Evolutionary conservation across 2,888 invertebrate species (phyloP).

Genomic region (Linhomoeus sp.): DNA sequence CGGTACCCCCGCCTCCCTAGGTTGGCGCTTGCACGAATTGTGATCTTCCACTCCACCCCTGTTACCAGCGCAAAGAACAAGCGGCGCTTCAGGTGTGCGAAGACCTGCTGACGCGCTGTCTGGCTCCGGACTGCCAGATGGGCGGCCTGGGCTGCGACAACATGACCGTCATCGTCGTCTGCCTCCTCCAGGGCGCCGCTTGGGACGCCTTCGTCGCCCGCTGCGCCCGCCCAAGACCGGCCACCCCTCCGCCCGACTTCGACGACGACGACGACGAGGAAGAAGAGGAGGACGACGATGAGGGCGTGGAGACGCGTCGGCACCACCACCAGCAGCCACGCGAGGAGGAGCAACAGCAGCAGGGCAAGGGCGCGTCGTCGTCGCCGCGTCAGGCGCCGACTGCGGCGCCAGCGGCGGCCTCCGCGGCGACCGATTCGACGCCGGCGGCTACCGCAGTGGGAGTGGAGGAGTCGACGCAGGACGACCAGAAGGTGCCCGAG

Average conservation of each 20-base stretch:
- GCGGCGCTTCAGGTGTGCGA: conserved; percentile 69
- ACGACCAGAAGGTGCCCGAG: neutral
- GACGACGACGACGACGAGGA: neutral
- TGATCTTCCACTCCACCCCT: no score
- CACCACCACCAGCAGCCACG: no score
- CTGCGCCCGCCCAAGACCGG: conserved; percentile 2
- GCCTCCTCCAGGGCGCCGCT: neutral
- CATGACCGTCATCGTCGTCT: conserved; percentile 69
- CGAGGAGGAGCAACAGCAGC: no score
- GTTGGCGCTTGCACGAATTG: no score
- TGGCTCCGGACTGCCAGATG: conserved; percentile 90
- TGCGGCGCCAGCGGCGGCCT: no score
- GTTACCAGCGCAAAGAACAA: no score
- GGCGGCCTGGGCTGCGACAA: conserved; percentile 94
- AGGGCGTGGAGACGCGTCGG: no score
- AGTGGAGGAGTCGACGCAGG: neutral
- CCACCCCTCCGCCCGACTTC: conserved; percentile 2
- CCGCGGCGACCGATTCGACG: neutral
- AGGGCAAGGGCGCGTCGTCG: no score
- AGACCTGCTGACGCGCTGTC: conserved; percentile 73
- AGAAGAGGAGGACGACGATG: neutral
- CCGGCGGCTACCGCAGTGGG: neutral
- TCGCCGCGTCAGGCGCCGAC: neutral
- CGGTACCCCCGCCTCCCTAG: no score
- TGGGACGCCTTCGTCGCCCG: conserved; percentile 3